These are phyloP conservation scores for Tenthredo notha DNA, from an alignment of 2,888 invertebrate genomes.

Conservation along the genomic window DNA sequence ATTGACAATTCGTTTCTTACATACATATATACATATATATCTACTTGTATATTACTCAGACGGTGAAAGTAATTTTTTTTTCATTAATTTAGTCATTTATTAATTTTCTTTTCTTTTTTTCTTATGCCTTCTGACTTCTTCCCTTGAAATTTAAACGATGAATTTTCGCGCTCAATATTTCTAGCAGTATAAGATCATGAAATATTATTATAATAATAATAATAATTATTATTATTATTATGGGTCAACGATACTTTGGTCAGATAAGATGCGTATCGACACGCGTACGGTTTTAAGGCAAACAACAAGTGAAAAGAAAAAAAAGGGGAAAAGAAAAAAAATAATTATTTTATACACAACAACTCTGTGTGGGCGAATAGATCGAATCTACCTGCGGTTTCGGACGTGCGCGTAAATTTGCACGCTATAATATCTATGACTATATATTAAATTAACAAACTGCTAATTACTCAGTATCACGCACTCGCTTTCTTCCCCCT, in stretches of 20 bases:
- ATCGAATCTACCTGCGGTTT: neutral
- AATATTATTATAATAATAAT: neutral
- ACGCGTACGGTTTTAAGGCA: neutral
- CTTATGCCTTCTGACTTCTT: neutral
- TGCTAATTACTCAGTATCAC: slow-evolving; percentile 21
- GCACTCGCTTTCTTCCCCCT: neutral
- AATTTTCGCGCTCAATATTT: neutral
- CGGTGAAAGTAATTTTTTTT: neutral
- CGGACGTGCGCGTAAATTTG: slow-evolving; percentile 12
- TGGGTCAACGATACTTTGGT: neutral
- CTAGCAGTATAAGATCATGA: neutral
- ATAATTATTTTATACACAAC: slow-evolving; percentile 49
- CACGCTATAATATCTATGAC: slow-evolving; percentile 6
- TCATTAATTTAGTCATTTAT: too few species aligned
- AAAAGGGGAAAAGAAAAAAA: slow-evolving; percentile 13
- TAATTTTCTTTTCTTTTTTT: neutral
- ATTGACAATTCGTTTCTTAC: neutral
- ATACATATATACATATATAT: too few species aligned
- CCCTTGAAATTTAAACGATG: neutral
- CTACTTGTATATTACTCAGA: neutral
- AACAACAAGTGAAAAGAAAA: slow-evolving; percentile 34
- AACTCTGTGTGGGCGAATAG: neutral
- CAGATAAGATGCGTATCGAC: neutral
- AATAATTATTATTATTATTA: neutral
- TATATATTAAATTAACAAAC: slow-evolving; percentile 37